Conservation (phyloP, 1,140 invertebrate genomes). For the Thrips palmi region DNA sequence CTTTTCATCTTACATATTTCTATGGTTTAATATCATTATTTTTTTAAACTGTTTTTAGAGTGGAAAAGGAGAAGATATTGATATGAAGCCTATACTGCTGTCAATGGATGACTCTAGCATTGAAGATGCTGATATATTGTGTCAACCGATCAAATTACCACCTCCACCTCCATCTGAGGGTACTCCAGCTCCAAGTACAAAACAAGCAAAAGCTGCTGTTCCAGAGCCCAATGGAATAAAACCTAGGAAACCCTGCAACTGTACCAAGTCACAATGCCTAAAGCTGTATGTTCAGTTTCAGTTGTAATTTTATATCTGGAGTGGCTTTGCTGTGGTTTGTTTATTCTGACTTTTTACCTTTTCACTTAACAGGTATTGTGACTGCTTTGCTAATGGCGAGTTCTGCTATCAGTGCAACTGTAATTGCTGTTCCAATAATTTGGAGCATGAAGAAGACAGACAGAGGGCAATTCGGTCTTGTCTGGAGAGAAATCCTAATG, state of each 20-base stretch:
- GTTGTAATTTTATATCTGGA: constrained; percentile 16
- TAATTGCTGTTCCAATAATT: constrained; percentile 93
- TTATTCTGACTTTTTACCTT: background rate
- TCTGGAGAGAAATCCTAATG: constrained; percentile 83
- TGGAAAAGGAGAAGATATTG: background rate
- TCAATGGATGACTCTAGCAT: constrained; percentile 5
- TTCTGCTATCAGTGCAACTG: constrained; percentile 98
- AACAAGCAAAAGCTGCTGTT: constrained; percentile 13
- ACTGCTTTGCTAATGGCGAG: constrained; percentile 99
- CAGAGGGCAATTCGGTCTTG: constrained; percentile 85
- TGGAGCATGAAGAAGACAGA: constrained; percentile 88
- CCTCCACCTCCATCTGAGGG: background rate
- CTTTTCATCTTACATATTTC: background rate
- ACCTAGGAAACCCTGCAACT: constrained; percentile 91
- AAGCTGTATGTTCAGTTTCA: constrained; percentile 53
- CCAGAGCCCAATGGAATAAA: constrained; percentile 47
- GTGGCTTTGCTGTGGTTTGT: constrained; percentile 11
- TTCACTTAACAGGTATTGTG: constrained; percentile 64
- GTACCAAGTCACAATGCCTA: constrained; percentile 96
- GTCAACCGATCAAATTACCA: constrained; percentile 4
- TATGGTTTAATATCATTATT: background rate
- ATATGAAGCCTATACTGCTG: background rate
- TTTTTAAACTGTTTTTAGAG: background rate
- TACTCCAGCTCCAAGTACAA: background rate
- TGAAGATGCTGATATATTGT: background rate